Conservation (phyloP, 2,113 vertebrate species). For the Nothobranchius furzeri region DNA sequence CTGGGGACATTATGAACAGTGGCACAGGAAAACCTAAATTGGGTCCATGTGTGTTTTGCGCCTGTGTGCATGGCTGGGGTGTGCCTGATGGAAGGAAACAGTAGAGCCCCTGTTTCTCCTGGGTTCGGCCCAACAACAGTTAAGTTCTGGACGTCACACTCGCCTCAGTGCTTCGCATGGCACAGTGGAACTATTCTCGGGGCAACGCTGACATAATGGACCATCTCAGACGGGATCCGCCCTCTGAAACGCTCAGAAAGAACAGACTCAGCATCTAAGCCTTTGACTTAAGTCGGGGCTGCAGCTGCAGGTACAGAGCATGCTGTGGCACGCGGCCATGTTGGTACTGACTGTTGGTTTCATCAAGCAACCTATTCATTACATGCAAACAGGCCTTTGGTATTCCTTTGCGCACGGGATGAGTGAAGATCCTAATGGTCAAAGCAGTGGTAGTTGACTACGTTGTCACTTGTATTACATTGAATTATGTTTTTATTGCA, state of each 20-base stretch:
- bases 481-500: no score
- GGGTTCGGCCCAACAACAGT: conserved; percentile 67
- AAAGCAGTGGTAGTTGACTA: background rate
- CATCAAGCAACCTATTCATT: background rate
- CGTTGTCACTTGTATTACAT: no score
- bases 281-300: background rate
- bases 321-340: conserved; percentile 3
- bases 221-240: conserved; percentile 46
- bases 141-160: conserved; percentile 70
- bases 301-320: conserved; percentile 35
- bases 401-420: background rate
- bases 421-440: background rate
- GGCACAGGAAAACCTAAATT: conserved; percentile 67
- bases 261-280: conserved; percentile 50
- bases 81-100: conserved; percentile 70
- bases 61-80: conserved; percentile 43
- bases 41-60: conserved; percentile 68
- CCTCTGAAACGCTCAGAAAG: conserved; percentile 25
- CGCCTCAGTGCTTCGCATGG: conserved; percentile 52
- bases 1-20: conserved; percentile 61
- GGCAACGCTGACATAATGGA: conserved; percentile 71
- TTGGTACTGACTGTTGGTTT: background rate
- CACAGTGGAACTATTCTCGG: conserved; percentile 77
- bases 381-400: background rate
- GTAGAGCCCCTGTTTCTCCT: conserved; percentile 77